Percentiles rank a stretch among this genome's conserved stretches.
Evolutionary conservation across 2,113 vertebrate species (phyloP).

Genomic region (Catharus minimus): DNA sequence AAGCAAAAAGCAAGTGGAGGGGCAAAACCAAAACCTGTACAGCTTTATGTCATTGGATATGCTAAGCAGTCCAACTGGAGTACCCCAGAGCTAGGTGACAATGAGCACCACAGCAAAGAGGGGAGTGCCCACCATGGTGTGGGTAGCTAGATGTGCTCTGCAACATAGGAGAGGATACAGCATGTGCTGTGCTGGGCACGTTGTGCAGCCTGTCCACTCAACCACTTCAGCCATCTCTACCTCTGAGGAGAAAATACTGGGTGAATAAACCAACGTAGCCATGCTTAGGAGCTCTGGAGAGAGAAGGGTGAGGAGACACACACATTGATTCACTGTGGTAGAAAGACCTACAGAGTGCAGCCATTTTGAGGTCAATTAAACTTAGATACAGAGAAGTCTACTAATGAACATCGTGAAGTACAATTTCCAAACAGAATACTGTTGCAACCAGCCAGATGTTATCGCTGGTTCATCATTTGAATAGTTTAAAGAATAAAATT

Average conservation of each 20-base stretch:
- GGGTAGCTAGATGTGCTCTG: background rate
- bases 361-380: background rate
- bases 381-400: background rate
- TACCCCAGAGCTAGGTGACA: background rate
- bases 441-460: fast-evolving
- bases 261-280: background rate
- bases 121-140: fast-evolving
- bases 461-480: background rate
- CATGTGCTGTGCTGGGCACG: fast-evolving
- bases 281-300: background rate
- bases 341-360: background rate
- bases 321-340: fast-evolving
- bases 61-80: background rate
- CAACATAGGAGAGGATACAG: background rate
- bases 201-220: background rate
- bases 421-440: background rate
- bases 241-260: background rate
- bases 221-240: background rate
- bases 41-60: fast-evolving
- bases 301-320: background rate
- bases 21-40: background rate
- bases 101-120: background rate
- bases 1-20: background rate
- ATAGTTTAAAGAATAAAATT: background rate
- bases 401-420: fast-evolving